phyloP scores from a whole-genome alignment of 2,888 invertebrate genomes.

The Drosophila hawaiiensis region DNA sequence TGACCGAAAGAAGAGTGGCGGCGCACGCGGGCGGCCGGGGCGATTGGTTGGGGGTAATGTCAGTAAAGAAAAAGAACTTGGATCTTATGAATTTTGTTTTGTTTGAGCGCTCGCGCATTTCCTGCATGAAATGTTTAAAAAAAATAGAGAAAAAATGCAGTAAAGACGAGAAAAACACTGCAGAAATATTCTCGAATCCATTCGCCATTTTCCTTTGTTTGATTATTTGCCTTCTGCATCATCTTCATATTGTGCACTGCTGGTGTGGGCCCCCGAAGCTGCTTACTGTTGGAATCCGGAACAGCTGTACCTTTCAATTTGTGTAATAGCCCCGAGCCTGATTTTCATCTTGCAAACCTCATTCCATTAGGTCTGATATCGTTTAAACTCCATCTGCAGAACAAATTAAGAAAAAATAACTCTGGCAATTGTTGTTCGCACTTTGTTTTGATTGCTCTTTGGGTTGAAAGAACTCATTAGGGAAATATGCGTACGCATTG shows the following conservation, averaged over 20 bases:
- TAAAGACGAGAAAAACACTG: constrained; percentile 8
- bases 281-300: constrained; percentile 43
- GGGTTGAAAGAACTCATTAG: constrained; percentile 45
- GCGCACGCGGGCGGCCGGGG: background rate
- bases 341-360: constrained; percentile 49
- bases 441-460: constrained; percentile 12
- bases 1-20: constrained; percentile 22
- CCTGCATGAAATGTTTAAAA: constrained; percentile 58
- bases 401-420: constrained; percentile 9
- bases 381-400: constrained; percentile 22
- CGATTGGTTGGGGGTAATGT: background rate
- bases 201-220: constrained; percentile 47
- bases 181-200: constrained; percentile 45
- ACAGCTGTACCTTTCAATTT: constrained; percentile 74
- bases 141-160: constrained; percentile 5
- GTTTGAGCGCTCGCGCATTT: constrained; percentile 51
- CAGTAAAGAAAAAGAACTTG: constrained; percentile 15
- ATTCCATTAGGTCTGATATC: constrained; percentile 12
- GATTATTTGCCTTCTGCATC: constrained; percentile 39
- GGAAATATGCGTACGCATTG: constrained; percentile 21
- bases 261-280: constrained; percentile 43
- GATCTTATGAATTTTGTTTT: constrained; percentile 50
- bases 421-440: constrained; percentile 17
- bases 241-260: constrained; percentile 23
- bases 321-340: constrained; percentile 48